Evolutionary conservation across 2,888 invertebrate species (phyloP), one percentile per base, ranked within the genome.

Genomic region (Apamea epomidion): DNA sequence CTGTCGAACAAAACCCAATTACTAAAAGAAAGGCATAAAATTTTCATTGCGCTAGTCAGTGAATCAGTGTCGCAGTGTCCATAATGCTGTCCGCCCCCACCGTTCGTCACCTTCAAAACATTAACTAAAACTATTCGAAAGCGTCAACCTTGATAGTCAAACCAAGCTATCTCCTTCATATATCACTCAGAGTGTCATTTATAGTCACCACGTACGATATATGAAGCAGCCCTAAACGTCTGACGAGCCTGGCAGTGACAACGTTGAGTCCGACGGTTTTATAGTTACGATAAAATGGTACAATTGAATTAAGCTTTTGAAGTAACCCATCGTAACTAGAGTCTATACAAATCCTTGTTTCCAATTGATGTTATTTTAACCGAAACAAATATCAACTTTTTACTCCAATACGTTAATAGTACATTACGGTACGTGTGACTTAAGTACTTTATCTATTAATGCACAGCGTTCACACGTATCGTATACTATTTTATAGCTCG

Each of bases 201-300:
- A 84, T 74, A 74, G 78, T 62, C 75, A 78, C 77, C 81, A 83
- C 78, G 74, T 78, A 76, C 85, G 45, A 69, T 71, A 82, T 70
- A 79, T 69, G 85, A 82, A 82, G 75, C 80, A 83, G 76, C 42
- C 51, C 21, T 74, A 83, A 75, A 75, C n/a, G 69, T 78, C 32
- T 78, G 83, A 74, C 73, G 79, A 76, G 60, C 21, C 60, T 64
- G 76, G 60, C 73, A 54, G 75, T 75, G 67, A 86, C 76, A 84
- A 76, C 71, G 69, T 68, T n/a, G 78, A 81, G 58, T 37, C 68
- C 68, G 81, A 87, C 89, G 74, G 74, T 89, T 90, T 90, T 91
- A 91, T 90, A 78, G 87, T 69, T 74, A 81, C 74, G 64, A 83
- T 90, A 86, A 87, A 85, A 80, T 54, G n/a, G 45, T 62, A 72